Evolutionary conservation across 2,888 invertebrate genomes (phyloP).

Genomic region (Trichopoda pennipes): DNA sequence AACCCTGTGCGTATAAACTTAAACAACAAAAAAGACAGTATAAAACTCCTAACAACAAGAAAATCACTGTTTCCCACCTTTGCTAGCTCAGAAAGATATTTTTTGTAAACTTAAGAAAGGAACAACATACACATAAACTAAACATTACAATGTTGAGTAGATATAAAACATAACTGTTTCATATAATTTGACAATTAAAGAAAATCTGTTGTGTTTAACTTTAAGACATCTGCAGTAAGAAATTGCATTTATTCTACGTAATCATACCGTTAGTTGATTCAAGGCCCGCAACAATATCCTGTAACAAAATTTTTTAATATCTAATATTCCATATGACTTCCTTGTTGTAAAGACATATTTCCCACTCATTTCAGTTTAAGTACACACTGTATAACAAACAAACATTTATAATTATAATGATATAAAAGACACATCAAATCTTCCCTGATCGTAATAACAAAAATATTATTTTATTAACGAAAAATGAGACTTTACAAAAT

Average conservation of each 20-base stretch:
- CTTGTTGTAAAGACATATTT: constrained; percentile 14
- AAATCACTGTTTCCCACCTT: background rate
- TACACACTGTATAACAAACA: background rate
- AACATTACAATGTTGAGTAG: background rate
- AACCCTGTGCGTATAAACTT: too few species aligned
- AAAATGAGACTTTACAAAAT: background rate
- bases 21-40: too few species aligned
- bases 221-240: constrained; percentile 36
- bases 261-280: constrained; percentile 40
- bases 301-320: constrained; percentile 38
- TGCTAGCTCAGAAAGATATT: background rate
- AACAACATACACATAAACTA: background rate
- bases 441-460: constrained; percentile 6
- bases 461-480: constrained; percentile 31
- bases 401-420: constrained; percentile 43
- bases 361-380: constrained; percentile 34
- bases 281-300: constrained; percentile 52
- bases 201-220: constrained; percentile 9
- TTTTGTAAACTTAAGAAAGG: background rate
- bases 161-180: constrained; percentile 41
- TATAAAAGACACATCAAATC: constrained; percentile 53
- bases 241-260: background rate
- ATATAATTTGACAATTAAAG: constrained; percentile 9
- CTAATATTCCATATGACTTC: constrained; percentile 31
- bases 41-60: too few species aligned